Base-by-base conservation (phyloP, 2,113 vertebrate species). In the Coturnix japonica region DNA sequence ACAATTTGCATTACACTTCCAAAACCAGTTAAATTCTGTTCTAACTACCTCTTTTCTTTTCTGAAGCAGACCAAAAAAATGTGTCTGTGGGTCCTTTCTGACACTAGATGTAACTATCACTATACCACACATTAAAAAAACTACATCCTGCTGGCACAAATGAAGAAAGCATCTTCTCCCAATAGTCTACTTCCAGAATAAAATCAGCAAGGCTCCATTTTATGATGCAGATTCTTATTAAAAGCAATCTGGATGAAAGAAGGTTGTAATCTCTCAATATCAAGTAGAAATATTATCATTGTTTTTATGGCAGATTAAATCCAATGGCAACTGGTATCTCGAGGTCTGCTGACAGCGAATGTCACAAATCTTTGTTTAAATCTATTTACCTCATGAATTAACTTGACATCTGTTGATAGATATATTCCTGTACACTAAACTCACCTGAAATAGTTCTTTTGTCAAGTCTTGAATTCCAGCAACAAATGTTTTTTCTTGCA, bases 261-360 rank as follows among this genome's bases (percentile, higher is more conserved):
- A 60, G 69, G 46, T 46, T 91, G 89, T 94, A 96, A 96, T 96
- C 96, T 95, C 89, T 67, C 80, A 81, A 85, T 59, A 93, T 92
- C 77, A 92, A 81, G 82, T 28, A 80, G 75, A 95, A 95, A 93
- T 88, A 85, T 75, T 94, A 76, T 93, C 85, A 67, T 71, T 93
- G 94, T 91, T 96, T 96, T 89, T 91, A 95, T 93, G 60, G 83
- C 65, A 95, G 92, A 94, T 96, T 96, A 96, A 94, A 92, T 75
- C 83, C 81, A 95, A 57, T 35, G 71, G 91, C 83, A 81, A 92
- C 21, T 57, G 63, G 82, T 87, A 93, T 81, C 85, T 79, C 81
- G 77, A 93, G 88, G 84, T 90, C 89, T 92, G 73, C 87, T 92
- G 93, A 86, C 91, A 94, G 66, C 71, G 54, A 26, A 95, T 94